These are phyloP conservation scores for Hypomesus transpacificus DNA, from an alignment of 2,113 vertebrate genomes.

Conservation along the genomic window DNA sequence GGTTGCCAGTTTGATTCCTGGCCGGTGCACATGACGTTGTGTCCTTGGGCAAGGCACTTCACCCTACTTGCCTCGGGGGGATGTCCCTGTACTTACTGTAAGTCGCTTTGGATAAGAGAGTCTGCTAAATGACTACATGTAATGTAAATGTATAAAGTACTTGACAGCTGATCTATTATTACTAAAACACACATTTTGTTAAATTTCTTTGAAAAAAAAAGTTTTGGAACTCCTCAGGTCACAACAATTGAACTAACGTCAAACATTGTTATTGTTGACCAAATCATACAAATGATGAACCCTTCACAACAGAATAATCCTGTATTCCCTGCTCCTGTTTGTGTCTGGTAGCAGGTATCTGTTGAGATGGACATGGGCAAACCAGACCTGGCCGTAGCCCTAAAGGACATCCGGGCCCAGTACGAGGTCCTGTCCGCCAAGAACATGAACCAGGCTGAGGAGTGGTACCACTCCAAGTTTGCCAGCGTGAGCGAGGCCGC, in stretches of 20 bases:
- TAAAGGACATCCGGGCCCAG: slow-evolving; percentile 78
- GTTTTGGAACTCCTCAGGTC: too few relatives aligned
- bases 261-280: background rate
- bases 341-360: slow-evolving; percentile 57
- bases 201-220: background rate
- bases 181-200: background rate
- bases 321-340: background rate
- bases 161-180: background rate
- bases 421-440: slow-evolving; percentile 73
- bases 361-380: slow-evolving; percentile 77
- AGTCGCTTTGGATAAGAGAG: too few relatives aligned
- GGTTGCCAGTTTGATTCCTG: too few relatives aligned
- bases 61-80: too few relatives aligned
- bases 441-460: slow-evolving; percentile 76
- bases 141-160: background rate
- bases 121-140: too few relatives aligned
- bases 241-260: background rate
- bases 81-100: too few relatives aligned
- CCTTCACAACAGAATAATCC: background rate
- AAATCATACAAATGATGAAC: background rate
- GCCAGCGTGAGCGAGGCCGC: slow-evolving; percentile 68
- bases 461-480: slow-evolving; percentile 80
- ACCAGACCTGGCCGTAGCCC: slow-evolving; percentile 72
- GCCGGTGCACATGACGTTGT: too few relatives aligned
- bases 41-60: too few relatives aligned